Conservation (phyloP, 2,888 invertebrate genomes). For the Harpalus rufipes region DNA sequence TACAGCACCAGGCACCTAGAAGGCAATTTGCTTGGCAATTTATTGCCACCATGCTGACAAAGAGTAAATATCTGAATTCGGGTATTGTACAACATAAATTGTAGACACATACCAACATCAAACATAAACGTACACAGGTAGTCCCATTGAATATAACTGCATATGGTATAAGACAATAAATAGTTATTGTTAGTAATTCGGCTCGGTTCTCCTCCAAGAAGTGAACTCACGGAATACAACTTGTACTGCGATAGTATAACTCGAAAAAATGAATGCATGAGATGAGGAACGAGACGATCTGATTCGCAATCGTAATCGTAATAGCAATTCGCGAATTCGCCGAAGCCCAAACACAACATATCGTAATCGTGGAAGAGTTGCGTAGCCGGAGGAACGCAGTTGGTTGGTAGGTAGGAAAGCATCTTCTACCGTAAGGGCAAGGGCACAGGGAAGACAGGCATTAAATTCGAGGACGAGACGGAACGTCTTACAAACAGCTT, state of each 20-base stretch:
- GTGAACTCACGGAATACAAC: background rate
- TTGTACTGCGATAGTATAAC: background rate
- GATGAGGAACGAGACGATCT: slow-evolving; percentile 14
- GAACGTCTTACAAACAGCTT: slow-evolving; percentile 11
- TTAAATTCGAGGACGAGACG: slow-evolving; percentile 18
- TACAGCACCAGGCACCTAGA: slow-evolving; percentile 53
- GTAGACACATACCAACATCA: slow-evolving; percentile 23
- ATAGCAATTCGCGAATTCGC: slow-evolving; percentile 22
- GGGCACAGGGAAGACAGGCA: slow-evolving; percentile 38
- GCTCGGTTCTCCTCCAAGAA: slow-evolving; percentile 32
- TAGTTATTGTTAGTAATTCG: slow-evolving; percentile 37
- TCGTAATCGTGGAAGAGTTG: slow-evolving; percentile 25
- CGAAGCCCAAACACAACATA: slow-evolving; percentile 27
- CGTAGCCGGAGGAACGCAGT: background rate
- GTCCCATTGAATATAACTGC: slow-evolving; percentile 31
- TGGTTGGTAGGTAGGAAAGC: slow-evolving; percentile 7
- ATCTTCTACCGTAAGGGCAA: slow-evolving; percentile 27
- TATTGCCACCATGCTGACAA: slow-evolving; percentile 33
- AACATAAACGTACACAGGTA: slow-evolving; percentile 26
- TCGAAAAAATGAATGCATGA: background rate
- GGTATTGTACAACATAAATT: slow-evolving; percentile 46
- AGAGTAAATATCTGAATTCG: slow-evolving; percentile 25
- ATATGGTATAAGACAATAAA: background rate
- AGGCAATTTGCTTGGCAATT: slow-evolving; percentile 50
- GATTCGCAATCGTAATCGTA: background rate